Evolutionary conservation across 2,797 vertebrate species (phyloP).

Genomic region (Taeniopygia guttata): DNA sequence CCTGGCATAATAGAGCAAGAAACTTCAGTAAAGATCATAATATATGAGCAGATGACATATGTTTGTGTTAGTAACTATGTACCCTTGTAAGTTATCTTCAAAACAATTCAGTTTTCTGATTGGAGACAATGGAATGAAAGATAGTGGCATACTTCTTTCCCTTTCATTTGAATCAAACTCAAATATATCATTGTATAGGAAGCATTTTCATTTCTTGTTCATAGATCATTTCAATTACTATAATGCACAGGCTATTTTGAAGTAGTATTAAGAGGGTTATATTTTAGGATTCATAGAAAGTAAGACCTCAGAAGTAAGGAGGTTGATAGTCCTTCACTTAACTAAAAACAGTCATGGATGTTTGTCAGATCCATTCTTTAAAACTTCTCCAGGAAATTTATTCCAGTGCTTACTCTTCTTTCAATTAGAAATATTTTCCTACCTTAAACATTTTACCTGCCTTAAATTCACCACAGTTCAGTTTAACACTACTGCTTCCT

Average conservation of each 20-base stretch:
- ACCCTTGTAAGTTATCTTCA: neutral
- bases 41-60: neutral
- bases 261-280: neutral
- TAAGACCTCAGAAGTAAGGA: neutral
- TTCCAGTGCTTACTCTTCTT: neutral
- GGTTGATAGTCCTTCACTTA: neutral
- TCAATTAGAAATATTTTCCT: neutral
- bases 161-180: neutral
- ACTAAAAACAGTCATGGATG: neutral
- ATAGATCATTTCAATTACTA: neutral
- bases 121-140: neutral
- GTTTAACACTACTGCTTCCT: neutral
- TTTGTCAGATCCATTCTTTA: neutral
- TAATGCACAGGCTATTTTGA: neutral
- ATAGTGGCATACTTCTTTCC: neutral
- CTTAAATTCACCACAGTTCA: neutral
- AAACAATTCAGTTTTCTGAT: neutral
- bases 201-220: neutral
- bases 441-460: neutral
- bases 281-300: neutral
- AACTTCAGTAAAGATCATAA: neutral
- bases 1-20: neutral
- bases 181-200: neutral
- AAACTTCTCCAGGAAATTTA: neutral
- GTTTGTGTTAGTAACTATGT: neutral